Conservation (phyloP, 35 echinoderm and acorn worm genomes). For the Apostichopus japonicus region DNA sequence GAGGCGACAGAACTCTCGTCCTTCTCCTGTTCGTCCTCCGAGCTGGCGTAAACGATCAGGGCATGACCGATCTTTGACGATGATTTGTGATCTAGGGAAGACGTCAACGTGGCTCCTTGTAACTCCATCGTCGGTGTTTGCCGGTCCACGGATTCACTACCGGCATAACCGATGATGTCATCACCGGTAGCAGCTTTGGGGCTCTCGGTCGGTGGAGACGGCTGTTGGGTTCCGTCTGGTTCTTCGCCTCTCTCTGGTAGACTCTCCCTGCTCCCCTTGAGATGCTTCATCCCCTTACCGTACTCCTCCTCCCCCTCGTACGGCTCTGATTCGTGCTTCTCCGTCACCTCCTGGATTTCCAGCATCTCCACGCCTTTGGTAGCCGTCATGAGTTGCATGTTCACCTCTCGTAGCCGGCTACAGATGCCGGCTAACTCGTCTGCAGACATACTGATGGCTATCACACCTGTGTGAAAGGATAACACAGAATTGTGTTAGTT, state of each 20-base stretch:
- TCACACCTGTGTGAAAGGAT: constrained; percentile 64
- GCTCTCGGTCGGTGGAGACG: neutral
- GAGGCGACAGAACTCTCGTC: constrained; percentile 45
- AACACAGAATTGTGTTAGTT: too few species aligned
- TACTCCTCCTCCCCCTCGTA: constrained; percentile 50
- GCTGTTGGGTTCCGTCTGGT: neutral
- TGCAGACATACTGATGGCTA: constrained; percentile 73
- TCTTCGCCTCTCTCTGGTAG: neutral
- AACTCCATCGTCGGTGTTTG: neutral
- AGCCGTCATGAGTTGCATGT: constrained; percentile 85
- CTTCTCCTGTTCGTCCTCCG: constrained; percentile 30
- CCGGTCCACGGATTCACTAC: neutral
- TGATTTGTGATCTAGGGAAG: neutral
- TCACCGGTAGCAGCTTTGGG: neutral
- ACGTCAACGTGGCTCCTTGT: neutral
- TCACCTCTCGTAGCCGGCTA: constrained; percentile 75
- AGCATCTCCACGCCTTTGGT: constrained; percentile 72
- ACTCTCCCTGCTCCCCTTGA: constrained; percentile 57
- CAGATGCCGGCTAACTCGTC: constrained; percentile 73
- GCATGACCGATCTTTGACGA: constrained; percentile 20
- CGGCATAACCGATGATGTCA: neutral
- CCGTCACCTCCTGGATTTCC: constrained; percentile 79
- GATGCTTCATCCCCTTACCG: constrained; percentile 44
- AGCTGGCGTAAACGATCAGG: constrained; percentile 1
- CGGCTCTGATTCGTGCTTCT: constrained; percentile 54